Evolutionary conservation across 1,140 invertebrate genomes (phyloP).

Genomic region (Anastrepha obliqua): DNA sequence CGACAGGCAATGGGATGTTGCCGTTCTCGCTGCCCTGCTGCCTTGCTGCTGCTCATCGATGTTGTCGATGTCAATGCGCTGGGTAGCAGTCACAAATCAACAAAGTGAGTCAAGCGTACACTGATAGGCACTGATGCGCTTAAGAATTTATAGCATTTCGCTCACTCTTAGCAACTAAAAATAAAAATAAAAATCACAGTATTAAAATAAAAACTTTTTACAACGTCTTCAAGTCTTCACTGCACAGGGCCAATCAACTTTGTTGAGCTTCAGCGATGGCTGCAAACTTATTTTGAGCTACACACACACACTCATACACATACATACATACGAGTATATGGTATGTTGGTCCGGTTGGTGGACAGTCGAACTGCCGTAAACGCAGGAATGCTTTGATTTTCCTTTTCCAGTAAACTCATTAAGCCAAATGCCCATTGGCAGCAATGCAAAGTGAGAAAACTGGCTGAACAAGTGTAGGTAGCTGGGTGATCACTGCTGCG

Average conservation of each 20-base stretch:
- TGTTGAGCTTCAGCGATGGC: no score
- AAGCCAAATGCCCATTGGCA: neutral
- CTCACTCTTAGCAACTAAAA: neutral
- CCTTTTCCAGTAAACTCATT: conserved; percentile 42
- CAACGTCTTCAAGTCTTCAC: neutral
- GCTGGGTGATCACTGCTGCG: conserved; percentile 18
- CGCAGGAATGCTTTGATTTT: conserved; percentile 40
- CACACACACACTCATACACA: neutral
- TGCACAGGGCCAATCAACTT: neutral
- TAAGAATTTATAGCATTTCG: neutral
- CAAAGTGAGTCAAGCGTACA: neutral
- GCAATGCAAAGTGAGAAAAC: conserved; percentile 7
- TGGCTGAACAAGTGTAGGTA: conserved; percentile 10
- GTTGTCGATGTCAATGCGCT: neutral
- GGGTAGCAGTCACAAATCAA: neutral
- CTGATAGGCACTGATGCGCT: neutral
- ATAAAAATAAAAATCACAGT: no score
- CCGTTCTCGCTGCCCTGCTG: neutral
- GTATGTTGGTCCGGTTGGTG: neutral
- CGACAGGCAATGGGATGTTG: neutral
- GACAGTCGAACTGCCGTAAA: neutral
- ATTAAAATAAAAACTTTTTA: no score
- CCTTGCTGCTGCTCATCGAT: neutral
- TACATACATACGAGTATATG: no score
- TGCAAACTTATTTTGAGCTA: neutral